Conservation (phyloP, 2,113 vertebrate genomes). For the Spea multiplicata region DNA sequence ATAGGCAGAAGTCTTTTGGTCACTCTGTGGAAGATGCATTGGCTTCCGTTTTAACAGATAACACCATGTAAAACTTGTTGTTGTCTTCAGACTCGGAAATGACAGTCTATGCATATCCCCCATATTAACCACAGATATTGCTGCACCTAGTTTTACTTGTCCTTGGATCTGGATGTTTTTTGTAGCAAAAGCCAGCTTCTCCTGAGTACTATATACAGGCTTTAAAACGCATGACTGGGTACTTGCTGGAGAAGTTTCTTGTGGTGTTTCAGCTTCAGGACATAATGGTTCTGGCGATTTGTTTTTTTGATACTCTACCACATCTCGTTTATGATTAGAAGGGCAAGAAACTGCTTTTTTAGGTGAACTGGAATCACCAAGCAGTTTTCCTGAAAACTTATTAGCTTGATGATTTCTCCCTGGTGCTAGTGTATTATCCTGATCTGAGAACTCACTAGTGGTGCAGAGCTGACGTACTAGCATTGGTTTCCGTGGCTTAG, state of each 20-base stretch:
- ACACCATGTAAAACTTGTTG: slow-evolving; percentile 94
- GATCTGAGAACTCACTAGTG: slow-evolving; percentile 77
- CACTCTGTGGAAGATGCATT: slow-evolving; percentile 78
- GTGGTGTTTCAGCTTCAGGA: slow-evolving; percentile 54
- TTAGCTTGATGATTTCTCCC: slow-evolving; percentile 57
- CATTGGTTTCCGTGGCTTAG: slow-evolving; percentile 83
- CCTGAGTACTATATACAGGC: slow-evolving; percentile 66
- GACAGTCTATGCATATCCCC: slow-evolving; percentile 76
- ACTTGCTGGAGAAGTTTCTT: slow-evolving; percentile 56
- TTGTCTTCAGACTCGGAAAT: slow-evolving; percentile 91
- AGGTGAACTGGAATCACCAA: slow-evolving; percentile 53
- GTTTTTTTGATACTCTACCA: slow-evolving; percentile 63
- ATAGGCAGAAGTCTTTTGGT: slow-evolving; percentile 88
- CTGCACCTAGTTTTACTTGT: slow-evolving; percentile 66
- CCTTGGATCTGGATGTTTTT: slow-evolving; percentile 61
- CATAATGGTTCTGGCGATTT: slow-evolving; percentile 50
- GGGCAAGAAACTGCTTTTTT: slow-evolving; percentile 59
- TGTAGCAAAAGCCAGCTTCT: slow-evolving; percentile 66
- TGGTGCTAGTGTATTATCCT: slow-evolving; percentile 64
- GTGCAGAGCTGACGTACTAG: slow-evolving; percentile 92
- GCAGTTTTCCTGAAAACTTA: slow-evolving; percentile 46
- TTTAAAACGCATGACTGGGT: slow-evolving; percentile 63
- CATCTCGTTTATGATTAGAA: slow-evolving; percentile 61
- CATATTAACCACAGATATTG: slow-evolving; percentile 65
- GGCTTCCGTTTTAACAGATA: slow-evolving; percentile 86